These are phyloP conservation scores for Myzus persicae DNA, from an alignment of 1,140 invertebrate genomes.

Conservation along the genomic window DNA sequence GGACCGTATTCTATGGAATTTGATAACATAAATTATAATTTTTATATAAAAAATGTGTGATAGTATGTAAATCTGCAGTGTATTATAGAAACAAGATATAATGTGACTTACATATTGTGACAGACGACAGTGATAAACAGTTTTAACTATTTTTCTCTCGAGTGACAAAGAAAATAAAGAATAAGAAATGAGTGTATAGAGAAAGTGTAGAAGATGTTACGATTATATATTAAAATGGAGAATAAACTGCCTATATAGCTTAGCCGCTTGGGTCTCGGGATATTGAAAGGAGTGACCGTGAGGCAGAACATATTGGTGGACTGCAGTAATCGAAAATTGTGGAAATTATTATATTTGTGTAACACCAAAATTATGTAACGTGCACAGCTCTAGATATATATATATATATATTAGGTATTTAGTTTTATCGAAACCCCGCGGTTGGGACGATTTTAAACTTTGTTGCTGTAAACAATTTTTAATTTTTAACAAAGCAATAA, in stretches of 20 bases:
- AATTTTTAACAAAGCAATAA: neutral
- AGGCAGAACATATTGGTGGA: neutral
- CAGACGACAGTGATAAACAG: neutral
- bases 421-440: no score
- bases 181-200: neutral
- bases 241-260: neutral
- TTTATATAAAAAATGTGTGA: neutral
- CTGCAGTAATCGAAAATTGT: neutral
- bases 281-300: slow-evolving; percentile 7
- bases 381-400: neutral
- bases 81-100: neutral
- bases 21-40: neutral
- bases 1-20: neutral
- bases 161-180: slow-evolving; percentile 19
- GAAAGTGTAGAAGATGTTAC: slow-evolving; percentile 18
- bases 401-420: neutral
- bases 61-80: neutral
- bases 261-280: neutral
- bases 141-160: neutral
- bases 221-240: neutral
- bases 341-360: neutral
- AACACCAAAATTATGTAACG: neutral
- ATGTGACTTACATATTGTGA: neutral
- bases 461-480: neutral
- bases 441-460: neutral